Evolutionary conservation across 1,140 invertebrate genomes (phyloP).

Genomic region (Papilio polyxenes): DNA sequence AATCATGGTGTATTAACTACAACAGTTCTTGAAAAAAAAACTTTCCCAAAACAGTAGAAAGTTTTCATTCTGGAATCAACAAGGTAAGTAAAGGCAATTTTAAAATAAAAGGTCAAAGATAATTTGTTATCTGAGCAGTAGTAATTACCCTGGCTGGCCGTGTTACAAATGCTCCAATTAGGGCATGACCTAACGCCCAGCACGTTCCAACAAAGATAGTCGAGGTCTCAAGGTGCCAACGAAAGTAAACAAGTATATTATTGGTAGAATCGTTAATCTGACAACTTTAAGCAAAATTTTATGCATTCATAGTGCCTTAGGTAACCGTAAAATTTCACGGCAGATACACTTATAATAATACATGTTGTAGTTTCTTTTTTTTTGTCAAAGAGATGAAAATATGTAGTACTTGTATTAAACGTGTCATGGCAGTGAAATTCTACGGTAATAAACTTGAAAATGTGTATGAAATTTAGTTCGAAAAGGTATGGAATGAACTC

Average conservation of each 20-base stretch:
- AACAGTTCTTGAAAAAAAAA: too few species aligned
- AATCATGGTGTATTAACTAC: too few species aligned
- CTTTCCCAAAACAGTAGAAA: not conserved
- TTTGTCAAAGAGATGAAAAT: too few species aligned
- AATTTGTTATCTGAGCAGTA: conserved; percentile 22
- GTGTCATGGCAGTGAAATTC: too few species aligned
- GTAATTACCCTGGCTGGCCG: conserved; percentile 12
- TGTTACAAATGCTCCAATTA: conserved; percentile 21
- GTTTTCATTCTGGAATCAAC: not conserved
- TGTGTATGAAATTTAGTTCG: too few species aligned
- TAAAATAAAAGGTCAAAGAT: conserved; percentile 12
- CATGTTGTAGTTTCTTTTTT: too few species aligned
- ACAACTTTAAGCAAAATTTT: not conserved
- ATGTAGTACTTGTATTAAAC: too few species aligned
- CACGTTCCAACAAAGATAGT: conserved; percentile 6
- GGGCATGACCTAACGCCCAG: conserved; percentile 14
- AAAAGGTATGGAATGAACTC: too few species aligned
- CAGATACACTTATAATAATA: too few species aligned
- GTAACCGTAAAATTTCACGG: too few species aligned
- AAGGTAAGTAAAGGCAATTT: not conserved
- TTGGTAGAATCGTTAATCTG: not conserved
- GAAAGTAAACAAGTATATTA: not conserved
- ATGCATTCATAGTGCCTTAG: too few species aligned
- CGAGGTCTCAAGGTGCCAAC: not conserved
- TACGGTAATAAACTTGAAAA: too few species aligned